These are phyloP conservation scores for Oasisia sp. DNA, from an alignment of 2,888 invertebrate species.

Conservation along the genomic window DNA sequence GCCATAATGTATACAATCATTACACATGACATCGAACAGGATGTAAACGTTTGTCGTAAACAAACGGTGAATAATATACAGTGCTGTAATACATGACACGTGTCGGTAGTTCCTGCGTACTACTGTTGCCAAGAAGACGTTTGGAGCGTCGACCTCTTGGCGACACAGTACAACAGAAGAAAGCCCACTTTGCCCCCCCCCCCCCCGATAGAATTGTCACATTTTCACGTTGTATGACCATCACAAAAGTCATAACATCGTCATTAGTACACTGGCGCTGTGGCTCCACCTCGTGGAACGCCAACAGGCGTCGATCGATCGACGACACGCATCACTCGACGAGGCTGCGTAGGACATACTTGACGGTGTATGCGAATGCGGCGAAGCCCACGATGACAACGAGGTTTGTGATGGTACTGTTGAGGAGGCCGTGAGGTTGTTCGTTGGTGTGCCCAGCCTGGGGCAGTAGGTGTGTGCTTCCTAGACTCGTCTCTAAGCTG, in stretches of 20 bases:
- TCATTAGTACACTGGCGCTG: not conserved
- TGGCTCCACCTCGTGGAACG: not conserved
- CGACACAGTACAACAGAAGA: not conserved
- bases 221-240: not conserved
- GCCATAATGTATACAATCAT: not conserved
- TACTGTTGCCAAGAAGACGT: not conserved
- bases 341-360: slow-evolving; percentile 76
- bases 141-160: not conserved
- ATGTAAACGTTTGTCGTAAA: not conserved
- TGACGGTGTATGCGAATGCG: slow-evolving; percentile 90
- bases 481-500: not conserved
- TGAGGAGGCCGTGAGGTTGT: slow-evolving; percentile 53
- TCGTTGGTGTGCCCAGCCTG: not conserved
- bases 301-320: not conserved
- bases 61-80: not conserved
- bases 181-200: not conserved
- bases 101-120: not conserved
- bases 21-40: not conserved
- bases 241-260: slow-evolving; percentile 8
- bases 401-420: slow-evolving; percentile 82
- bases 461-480: not conserved
- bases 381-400: slow-evolving; percentile 90
- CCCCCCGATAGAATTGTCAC: not conserved
- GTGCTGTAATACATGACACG: not conserved
- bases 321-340: slow-evolving; percentile 44